Conservation (phyloP, 2,888 invertebrate species). For the Julus scanicus region DNA sequence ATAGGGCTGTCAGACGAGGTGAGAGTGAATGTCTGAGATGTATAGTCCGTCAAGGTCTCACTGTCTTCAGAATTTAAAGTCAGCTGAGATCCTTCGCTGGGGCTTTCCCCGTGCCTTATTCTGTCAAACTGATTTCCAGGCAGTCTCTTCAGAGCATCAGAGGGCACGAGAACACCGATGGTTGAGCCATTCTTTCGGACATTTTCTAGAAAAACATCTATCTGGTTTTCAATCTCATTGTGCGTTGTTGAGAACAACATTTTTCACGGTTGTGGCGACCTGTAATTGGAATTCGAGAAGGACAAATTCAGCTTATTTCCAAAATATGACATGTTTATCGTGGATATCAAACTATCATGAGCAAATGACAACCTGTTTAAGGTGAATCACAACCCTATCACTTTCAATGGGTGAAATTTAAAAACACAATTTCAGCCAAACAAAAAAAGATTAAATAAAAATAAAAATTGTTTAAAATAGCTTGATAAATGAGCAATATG, state of each 20-base stretch:
- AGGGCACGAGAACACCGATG: constrained; percentile 32
- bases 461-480: no score
- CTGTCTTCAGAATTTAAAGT: constrained; percentile 46
- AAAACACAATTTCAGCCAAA: no score
- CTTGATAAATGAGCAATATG: no score
- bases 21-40: neutral
- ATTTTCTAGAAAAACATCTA: constrained; percentile 81
- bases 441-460: no score
- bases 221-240: constrained; percentile 74
- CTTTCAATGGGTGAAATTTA: no score
- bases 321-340: no score
- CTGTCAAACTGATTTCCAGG: neutral
- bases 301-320: no score
- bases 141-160: neutral
- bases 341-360: no score
- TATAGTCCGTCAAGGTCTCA: constrained; percentile 16
- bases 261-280: neutral
- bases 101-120: neutral
- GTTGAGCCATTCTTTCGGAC: constrained; percentile 56
- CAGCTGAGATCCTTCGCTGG: constrained; percentile 40
- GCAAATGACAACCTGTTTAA: no score
- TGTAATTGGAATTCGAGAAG: no score
- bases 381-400: no score
- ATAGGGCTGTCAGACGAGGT: neutral
- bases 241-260: constrained; percentile 13